Conservation (phyloP, 2,113 vertebrate species). For the Percina caprodes region DNA sequence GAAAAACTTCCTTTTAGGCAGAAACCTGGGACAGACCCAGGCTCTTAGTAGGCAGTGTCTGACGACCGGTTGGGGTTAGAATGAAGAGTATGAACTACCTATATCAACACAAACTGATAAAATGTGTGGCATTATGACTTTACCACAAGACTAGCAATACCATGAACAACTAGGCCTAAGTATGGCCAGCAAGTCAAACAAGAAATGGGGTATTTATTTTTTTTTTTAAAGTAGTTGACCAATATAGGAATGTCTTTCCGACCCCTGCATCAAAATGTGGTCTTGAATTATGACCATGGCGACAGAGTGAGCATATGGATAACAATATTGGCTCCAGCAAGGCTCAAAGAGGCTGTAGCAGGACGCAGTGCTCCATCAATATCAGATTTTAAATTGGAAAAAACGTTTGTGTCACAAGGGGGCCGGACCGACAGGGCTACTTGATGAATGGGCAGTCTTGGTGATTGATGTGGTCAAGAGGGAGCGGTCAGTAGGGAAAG, state of each 20-base stretch:
- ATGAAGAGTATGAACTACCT: too few relatives aligned
- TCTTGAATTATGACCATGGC: conserved; percentile 38
- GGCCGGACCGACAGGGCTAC: conserved; percentile 54
- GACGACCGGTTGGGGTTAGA: too few relatives aligned
- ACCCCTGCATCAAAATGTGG: conserved; percentile 24
- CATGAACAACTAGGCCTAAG: background rate
- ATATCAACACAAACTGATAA: background rate
- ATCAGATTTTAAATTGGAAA: conserved; percentile 81
- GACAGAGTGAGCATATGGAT: conserved; percentile 41
- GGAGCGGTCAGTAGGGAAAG: conserved; percentile 67
- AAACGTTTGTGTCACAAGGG: conserved; percentile 73
- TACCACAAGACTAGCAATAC: background rate
- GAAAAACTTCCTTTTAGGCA: too few relatives aligned
- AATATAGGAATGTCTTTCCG: background rate
- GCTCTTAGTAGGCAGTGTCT: too few relatives aligned
- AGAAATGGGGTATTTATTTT: background rate
- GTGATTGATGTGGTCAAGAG: conserved; percentile 77
- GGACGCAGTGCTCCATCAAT: conserved; percentile 75
- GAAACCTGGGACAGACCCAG: too few relatives aligned
- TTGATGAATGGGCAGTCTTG: conserved; percentile 76
- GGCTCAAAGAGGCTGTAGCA: conserved; percentile 58
- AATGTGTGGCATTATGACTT: background rate
- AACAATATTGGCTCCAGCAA: conserved; percentile 36
- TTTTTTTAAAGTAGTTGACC: background rate
- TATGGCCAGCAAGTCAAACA: too few relatives aligned